Base-by-base conservation (phyloP, 2,113 vertebrate genomes). In the Heterotilapia buettikoferi region DNA sequence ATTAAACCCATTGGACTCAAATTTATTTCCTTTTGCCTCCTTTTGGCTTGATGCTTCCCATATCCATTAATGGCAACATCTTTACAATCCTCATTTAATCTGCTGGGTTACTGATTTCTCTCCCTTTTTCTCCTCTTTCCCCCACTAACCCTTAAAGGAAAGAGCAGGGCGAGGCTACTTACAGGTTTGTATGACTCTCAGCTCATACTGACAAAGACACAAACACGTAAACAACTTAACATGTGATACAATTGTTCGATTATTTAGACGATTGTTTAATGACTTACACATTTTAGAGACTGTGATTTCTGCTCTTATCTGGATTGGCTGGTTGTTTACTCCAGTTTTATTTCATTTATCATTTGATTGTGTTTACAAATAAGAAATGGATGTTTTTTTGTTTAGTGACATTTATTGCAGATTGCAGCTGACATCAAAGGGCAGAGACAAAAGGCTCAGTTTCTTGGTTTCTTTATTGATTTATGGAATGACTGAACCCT, bases 101-200 rank as follows among this genome's bases (percentile, higher is more conserved):
- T 83, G 56, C 92, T 83, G 71, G 31, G 82, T 90, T 26, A 94
- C 87, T 94, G 92, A 94, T 90, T 79, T 93, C 56, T 95, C 84
- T 92, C 82, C 85, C 89, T 93, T 93, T 96, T 89, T 95, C 92
- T 93, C 84, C 87, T 93, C 73, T 94, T 87, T 87, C 2, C 92
- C 90, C 85, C 92, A 94, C 93, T 96, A 95, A 95, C 92, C 87
- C 36, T 1, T 95, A 89, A 95, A 96, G 95, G 92, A 96, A 96
- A 94, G 95, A 96, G 86, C 95, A 96, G 91, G 95, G 95, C 21
- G 95, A 96, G 90, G 90, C 93, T n/a, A 90, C 93, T 18, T 93
- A 93, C 95, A 96, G 95, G 95, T 96, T 93, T 95, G 95, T 96
- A 92, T 38, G 10, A 87, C 80, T 88, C 86, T 87, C 88, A 86